Conservation (phyloP, 2,113 vertebrate genomes). For the Callionymus lyra region DNA sequence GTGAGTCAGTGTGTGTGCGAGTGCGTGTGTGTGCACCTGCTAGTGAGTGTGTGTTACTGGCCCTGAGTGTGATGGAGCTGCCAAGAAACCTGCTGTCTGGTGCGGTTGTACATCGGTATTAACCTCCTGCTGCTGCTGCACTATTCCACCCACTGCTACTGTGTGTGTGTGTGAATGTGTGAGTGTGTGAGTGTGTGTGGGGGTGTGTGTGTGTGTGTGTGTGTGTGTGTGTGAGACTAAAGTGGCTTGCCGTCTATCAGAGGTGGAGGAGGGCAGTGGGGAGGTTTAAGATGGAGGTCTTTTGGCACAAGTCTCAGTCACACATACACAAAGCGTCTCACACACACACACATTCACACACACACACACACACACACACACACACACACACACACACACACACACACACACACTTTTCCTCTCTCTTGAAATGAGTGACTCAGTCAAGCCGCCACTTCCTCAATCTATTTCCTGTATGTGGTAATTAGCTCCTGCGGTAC, state of each 20-base stretch:
- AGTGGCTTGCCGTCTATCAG: slow-evolving; percentile 37
- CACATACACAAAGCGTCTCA: slow-evolving; percentile 8
- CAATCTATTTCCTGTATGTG: too few species aligned
- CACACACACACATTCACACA: slow-evolving; percentile 6
- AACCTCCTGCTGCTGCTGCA: slow-evolving; percentile 17
- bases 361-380: too few species aligned
- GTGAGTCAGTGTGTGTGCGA: slow-evolving; percentile 6
- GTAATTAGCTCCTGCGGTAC: slow-evolving; percentile 40
- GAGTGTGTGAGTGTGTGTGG: too few species aligned
- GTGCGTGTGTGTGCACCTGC: slow-evolving; percentile 1
- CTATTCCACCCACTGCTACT: too few species aligned
- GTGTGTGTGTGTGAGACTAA: slow-evolving; percentile 20
- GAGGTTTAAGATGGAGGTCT: slow-evolving; percentile 10
- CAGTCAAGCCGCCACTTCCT: too few species aligned
- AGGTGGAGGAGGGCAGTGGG: slow-evolving; percentile 29
- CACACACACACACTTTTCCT: slow-evolving; percentile 23
- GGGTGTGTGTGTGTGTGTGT: too few species aligned
- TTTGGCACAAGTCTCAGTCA: slow-evolving; percentile 26
- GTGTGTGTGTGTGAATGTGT: too few species aligned
- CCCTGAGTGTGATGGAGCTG: slow-evolving; percentile 19
- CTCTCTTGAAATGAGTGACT: slow-evolving; percentile 31
- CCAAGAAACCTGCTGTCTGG: slow-evolving; percentile 31
- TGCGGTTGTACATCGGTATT: slow-evolving; percentile 26
- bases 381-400: slow-evolving; percentile 12
- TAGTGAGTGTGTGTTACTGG: slow-evolving; percentile 19